These are phyloP conservation scores for Epinotia ramella DNA, from an alignment of 2,888 invertebrate genomes.

Conservation along the genomic window DNA sequence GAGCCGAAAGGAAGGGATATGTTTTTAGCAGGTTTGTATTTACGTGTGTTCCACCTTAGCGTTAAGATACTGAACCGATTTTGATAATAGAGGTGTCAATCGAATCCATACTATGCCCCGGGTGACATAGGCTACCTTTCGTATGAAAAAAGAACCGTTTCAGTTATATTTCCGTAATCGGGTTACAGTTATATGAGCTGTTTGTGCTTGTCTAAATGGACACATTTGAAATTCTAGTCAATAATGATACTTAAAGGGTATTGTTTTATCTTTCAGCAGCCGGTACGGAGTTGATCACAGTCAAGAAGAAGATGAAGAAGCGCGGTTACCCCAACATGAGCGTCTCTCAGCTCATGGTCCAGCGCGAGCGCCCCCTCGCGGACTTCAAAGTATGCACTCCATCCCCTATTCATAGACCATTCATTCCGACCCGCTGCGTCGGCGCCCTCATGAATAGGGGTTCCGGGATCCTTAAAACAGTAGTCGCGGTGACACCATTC, in stretches of 20 bases:
- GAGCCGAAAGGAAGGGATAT: too few species aligned
- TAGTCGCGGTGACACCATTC: background rate
- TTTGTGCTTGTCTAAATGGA: too few species aligned
- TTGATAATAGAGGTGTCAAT: too few species aligned
- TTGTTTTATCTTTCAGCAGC: constrained; percentile 58
- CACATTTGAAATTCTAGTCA: background rate
- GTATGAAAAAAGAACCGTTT: too few species aligned
- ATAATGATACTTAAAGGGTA: background rate
- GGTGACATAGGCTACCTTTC: too few species aligned
- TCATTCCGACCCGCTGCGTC: constrained; percentile 46
- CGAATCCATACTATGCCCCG: too few species aligned
- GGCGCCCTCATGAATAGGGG: background rate
- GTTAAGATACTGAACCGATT: too few species aligned
- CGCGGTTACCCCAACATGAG: constrained; percentile 86
- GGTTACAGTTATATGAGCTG: too few species aligned
- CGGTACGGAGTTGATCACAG: constrained; percentile 74
- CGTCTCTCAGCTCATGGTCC: constrained; percentile 88
- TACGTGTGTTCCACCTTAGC: too few species aligned
- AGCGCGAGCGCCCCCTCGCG: constrained; percentile 86
- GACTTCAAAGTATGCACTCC: constrained; percentile 76
- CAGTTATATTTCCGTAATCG: too few species aligned
- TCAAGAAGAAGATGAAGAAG: constrained; percentile 88
- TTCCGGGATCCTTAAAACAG: constrained; percentile 2
- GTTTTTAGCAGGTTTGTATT: too few species aligned
- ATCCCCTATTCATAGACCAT: constrained; percentile 35